These are phyloP conservation scores for Syngnathus rostellatus DNA, from an alignment of 2,797 vertebrate species.

Conservation along the genomic window DNA sequence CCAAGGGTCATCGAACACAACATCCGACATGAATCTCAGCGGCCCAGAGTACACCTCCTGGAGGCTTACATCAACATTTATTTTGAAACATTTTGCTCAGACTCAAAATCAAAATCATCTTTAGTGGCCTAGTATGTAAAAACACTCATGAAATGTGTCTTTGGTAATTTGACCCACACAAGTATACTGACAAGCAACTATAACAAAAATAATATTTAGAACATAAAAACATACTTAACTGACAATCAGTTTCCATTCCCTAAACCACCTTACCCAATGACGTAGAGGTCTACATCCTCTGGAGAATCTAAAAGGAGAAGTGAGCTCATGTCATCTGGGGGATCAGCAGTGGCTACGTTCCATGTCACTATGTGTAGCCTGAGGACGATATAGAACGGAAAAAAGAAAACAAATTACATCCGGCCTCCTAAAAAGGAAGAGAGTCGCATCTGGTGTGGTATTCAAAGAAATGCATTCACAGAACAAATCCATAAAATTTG, in stretches of 20 bases:
- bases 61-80: constrained; percentile 65
- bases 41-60: constrained; percentile 88
- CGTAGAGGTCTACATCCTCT: constrained; percentile 73
- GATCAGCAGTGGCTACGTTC: constrained; percentile 90
- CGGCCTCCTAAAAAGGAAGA: not conserved
- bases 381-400: not conserved
- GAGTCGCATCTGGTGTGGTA: not conserved
- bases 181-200: no score
- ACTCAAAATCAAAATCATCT: no score
- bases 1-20: constrained; percentile 87
- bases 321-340: constrained; percentile 73
- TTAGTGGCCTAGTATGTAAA: no score
- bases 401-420: not conserved
- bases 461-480: constrained; percentile 18
- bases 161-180: no score
- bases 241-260: not conserved
- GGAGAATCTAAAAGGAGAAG: constrained; percentile 75
- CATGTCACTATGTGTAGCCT: constrained; percentile 90
- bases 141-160: no score
- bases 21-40: constrained; percentile 77
- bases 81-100: not conserved
- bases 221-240: not conserved
- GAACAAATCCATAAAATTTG: not conserved
- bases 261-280: constrained; percentile 79
- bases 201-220: no score